Conservation (phyloP, 1,140 invertebrate genomes). For the Homalodisca vitripennis region DNA sequence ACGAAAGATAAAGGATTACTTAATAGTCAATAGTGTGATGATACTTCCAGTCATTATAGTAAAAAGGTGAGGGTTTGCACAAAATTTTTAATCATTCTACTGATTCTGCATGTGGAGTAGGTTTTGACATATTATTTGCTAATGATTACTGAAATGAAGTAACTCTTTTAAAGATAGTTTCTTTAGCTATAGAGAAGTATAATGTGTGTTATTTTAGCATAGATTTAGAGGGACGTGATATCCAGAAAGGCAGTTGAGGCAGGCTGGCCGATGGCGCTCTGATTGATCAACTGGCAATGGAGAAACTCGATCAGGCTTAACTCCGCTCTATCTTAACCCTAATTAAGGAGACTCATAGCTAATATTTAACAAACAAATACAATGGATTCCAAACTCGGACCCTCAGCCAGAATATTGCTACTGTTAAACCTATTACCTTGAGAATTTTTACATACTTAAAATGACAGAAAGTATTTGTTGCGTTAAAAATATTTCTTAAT, state of each 20-base stretch:
- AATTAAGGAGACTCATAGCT: not conserved
- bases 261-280: conserved; percentile 9
- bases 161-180: not conserved
- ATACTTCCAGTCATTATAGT: not conserved
- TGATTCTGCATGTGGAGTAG: not conserved
- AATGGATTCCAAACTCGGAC: not conserved
- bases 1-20: too few relatives aligned
- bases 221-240: not conserved
- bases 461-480: not conserved
- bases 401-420: not conserved
- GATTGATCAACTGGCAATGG: conserved; percentile 28
- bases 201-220: not conserved
- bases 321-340: conserved; percentile 24
- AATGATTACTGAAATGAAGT: not conserved
- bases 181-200: not conserved
- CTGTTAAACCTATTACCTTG: too few relatives aligned
- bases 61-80: not conserved
- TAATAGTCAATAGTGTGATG: too few relatives aligned
- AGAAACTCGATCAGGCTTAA: conserved; percentile 28
- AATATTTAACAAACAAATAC: conserved; percentile 16
- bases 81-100: not conserved
- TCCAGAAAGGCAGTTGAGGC: conserved; percentile 1
- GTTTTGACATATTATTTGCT: not conserved
- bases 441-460: not conserved
- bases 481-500: too few relatives aligned